phyloP scores from a whole-genome alignment of 2,113 vertebrate genomes.

The Apeltes quadracus region DNA sequence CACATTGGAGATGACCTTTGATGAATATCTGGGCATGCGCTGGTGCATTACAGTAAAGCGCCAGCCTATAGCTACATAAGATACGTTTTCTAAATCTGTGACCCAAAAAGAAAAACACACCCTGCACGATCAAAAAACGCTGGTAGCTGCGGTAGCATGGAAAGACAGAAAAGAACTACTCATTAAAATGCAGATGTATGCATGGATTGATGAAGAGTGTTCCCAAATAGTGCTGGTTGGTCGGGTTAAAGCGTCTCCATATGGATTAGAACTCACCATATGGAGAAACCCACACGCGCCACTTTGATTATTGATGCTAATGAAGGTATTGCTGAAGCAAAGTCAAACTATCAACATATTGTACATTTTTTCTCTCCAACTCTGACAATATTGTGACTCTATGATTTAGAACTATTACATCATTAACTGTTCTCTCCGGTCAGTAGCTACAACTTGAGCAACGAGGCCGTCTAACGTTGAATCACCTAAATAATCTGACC shows the following conservation, averaged over 20 bases:
- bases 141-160: background rate
- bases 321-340: background rate
- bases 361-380: background rate
- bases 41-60: constrained; percentile 45
- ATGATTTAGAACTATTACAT: background rate
- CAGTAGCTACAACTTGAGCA: background rate
- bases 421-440: background rate
- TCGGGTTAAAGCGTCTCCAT: background rate
- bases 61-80: constrained; percentile 15
- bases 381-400: background rate
- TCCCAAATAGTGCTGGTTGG: background rate
- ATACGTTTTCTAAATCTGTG: constrained; percentile 22
- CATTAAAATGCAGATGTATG: background rate
- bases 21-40: constrained; percentile 51
- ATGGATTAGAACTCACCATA: background rate
- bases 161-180: background rate
- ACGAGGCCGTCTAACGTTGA: background rate
- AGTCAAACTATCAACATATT: background rate
- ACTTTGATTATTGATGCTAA: constrained; percentile 4
- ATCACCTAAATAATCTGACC: background rate
- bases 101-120: background rate
- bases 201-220: background rate
- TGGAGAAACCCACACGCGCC: constrained; percentile 11
- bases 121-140: constrained; percentile 1
- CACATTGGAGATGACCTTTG: constrained; percentile 60